These are phyloP conservation scores for Actinia tenebrosa DNA, from an alignment of 64 coral and sea anemone genomes.

Conservation along the genomic window DNA sequence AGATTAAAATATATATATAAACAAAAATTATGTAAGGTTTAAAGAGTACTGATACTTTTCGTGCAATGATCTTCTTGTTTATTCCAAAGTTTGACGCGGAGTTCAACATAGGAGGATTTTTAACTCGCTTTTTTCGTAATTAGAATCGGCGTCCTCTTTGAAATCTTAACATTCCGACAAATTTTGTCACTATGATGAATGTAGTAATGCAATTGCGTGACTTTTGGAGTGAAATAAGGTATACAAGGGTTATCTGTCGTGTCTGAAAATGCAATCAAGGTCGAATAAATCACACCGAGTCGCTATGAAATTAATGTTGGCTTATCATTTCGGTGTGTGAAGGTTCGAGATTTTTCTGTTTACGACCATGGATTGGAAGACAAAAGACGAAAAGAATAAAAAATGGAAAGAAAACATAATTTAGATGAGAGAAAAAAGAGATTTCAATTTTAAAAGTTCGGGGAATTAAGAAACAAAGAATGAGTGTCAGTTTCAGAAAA, in stretches of 20 bases:
- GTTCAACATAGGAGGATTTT: not conserved
- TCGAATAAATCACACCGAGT: not conserved
- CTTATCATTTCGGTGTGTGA: not conserved
- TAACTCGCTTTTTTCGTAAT: not conserved
- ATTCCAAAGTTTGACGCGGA: not conserved
- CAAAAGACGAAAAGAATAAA: not conserved
- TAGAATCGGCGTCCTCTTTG: not conserved
- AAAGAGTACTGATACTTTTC: not conserved
- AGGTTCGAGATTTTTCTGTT: not conserved
- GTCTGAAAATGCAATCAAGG: constrained; percentile 10
- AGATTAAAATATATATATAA: not conserved
- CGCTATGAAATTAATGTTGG: not conserved
- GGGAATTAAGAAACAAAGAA: not conserved
- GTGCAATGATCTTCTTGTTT: not conserved
- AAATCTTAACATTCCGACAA: constrained; percentile 3
- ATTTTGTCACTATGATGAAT: constrained; percentile 1
- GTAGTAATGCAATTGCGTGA: not conserved
- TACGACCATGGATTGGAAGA: not conserved
- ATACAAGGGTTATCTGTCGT: not conserved
- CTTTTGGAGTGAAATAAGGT: not conserved
- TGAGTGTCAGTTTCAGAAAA: not conserved
- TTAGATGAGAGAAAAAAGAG: not conserved
- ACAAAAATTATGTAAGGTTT: not conserved
- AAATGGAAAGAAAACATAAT: not conserved
- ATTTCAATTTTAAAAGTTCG: not conserved